Base-by-base conservation (phyloP, 2,888 invertebrate genomes). In the Platerodrilus igneus region DNA sequence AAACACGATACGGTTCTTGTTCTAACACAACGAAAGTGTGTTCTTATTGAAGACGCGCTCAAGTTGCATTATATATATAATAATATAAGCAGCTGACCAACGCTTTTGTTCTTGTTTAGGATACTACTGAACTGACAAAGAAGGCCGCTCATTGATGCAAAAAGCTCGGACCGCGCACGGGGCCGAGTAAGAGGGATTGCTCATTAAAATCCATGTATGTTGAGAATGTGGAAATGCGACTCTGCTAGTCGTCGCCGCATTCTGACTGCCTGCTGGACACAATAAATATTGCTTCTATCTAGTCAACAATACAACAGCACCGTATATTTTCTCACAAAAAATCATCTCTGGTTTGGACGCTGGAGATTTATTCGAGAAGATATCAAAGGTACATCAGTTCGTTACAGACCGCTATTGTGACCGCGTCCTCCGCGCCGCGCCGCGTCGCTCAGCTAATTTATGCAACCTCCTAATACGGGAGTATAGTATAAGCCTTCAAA, bases 121-220 rank as follows among this genome's bases (percentile, higher is more conserved):
- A 42, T 45, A 36, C 42, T 40, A n/a, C n/a, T n/a, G n/a, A n/a
- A 45, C 45, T 51, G 45, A 50, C 52, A 57, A 56, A 58, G 56
- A 54, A 57, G 54, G 52, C 55, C 56, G 56, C 53, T 58, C 61
- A 60, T 62, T 62, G 57, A 59, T 58, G 57, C 58, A 62, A 60
- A 63, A 62, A 62, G 59, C 58, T 45, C 47, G 52, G 57, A 51
- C 52, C 47, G 57, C 51, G 57, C 56, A 55, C 52, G 50, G 52
- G 45, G 43, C 48, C 47, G 51, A 53, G 60, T 60, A 62, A 55
- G 52, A 51, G 50, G 55, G 55, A 55, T 63, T 57, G 64, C 64
- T 67, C 67, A 66, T 66, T 67, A 67, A 66, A 67, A 64, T 59
- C 57, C 64, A 65, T 63, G 62, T 66, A 66, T 66, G 66, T 63